Evolutionary conservation across 2,113 vertebrate genomes (phyloP).

Genomic region (Arvicanthis niloticus): DNA sequence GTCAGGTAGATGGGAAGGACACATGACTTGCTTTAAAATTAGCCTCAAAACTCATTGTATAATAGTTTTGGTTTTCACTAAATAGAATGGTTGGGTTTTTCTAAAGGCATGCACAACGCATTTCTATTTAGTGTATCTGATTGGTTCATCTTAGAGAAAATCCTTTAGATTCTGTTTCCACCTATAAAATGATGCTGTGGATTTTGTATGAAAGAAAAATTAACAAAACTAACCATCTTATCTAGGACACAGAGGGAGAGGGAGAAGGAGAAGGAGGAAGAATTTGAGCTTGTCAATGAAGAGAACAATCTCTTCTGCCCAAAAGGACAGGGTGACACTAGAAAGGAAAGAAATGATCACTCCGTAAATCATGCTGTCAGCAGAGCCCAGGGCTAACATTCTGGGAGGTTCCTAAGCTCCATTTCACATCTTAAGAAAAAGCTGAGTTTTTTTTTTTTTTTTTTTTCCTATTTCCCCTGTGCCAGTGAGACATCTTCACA

Average conservation of each 20-base stretch:
- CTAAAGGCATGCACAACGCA: neutral
- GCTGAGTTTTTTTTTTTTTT: neutral
- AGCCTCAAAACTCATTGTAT: slow-evolving; percentile 47
- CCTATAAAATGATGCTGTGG: slow-evolving; percentile 45
- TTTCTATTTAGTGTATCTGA: neutral
- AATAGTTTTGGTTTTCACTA: neutral
- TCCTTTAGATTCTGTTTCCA: neutral
- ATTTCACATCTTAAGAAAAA: neutral
- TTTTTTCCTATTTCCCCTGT: neutral
- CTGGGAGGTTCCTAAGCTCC: neutral
- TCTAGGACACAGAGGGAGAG: neutral
- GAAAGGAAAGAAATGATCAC: neutral
- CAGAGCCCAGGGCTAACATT: neutral
- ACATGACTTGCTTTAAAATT: slow-evolving; percentile 66
- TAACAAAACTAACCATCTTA: neutral
- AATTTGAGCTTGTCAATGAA: neutral
- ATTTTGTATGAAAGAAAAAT: slow-evolving; percentile 29
- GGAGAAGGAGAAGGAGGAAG: neutral
- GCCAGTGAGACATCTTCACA: neutral
- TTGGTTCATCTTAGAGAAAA: slow-evolving; percentile 28
- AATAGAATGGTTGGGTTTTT: neutral
- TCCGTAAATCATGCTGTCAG: neutral
- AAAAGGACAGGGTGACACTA: neutral
- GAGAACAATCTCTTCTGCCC: neutral
- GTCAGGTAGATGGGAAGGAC: slow-evolving; percentile 36